A percentile compares a stretch with the other conserved stretches of the same genome.
These are phyloP conservation scores for Notocelia uddmanniana DNA, from an alignment of 2,888 invertebrate genomes.

Conservation along the genomic window DNA sequence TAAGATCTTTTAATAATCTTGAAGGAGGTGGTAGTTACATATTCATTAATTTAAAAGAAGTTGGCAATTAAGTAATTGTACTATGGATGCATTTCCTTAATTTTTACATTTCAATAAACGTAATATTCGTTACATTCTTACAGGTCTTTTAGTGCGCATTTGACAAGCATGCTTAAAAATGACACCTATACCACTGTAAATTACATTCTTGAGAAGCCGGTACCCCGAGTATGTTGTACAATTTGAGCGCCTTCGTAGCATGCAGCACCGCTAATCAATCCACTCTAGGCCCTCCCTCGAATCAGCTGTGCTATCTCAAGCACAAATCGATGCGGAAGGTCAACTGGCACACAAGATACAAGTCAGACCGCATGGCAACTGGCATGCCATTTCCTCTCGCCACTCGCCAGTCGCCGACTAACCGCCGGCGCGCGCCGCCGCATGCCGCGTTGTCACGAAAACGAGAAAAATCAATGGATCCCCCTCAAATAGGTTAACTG, in stretches of 20 bases:
- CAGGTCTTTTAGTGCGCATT: too few relatives aligned
- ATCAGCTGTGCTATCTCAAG: constrained; percentile 67
- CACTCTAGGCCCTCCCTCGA: constrained; percentile 40
- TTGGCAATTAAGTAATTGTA: too few relatives aligned
- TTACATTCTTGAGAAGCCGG: neutral
- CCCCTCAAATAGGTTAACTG: constrained; percentile 76
- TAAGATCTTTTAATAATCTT: too few relatives aligned
- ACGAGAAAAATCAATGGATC: constrained; percentile 84
- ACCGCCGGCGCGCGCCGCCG: constrained; percentile 78
- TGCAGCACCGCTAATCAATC: neutral
- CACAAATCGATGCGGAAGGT: constrained; percentile 76
- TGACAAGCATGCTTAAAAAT: too few relatives aligned
- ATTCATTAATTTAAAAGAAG: too few relatives aligned
- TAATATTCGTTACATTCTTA: too few relatives aligned
- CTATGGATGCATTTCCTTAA: too few relatives aligned
- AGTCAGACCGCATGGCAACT: constrained; percentile 77
- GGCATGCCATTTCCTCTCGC: constrained; percentile 70
- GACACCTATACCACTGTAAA: too few relatives aligned
- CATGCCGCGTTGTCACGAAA: constrained; percentile 78
- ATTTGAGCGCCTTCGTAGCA: too few relatives aligned
- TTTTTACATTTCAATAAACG: too few relatives aligned
- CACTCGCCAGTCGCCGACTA: constrained; percentile 35
- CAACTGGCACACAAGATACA: constrained; percentile 59
- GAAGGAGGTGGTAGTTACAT: too few relatives aligned
- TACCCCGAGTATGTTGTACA: neutral